Percentiles rank a stretch among this genome's conserved stretches.
Conservation (phyloP, 2,113 vertebrate genomes). For the Varanus salvator region DNA sequence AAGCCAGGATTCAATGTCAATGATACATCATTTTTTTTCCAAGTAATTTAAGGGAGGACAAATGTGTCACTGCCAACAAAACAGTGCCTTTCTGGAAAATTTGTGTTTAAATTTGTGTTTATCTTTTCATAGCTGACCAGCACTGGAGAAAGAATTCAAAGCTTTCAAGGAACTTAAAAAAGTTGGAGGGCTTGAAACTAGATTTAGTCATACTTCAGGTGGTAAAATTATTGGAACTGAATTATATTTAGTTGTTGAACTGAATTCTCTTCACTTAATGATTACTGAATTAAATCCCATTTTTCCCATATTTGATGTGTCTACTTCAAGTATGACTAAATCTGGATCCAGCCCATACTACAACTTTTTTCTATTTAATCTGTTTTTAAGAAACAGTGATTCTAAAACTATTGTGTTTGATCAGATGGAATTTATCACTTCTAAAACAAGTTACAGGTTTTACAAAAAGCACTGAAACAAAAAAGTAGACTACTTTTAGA, state of each 20-base stretch:
- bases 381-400: slow-evolving; percentile 59
- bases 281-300: too few relatives aligned
- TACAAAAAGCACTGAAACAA: slow-evolving; percentile 39
- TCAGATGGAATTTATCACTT: slow-evolving; percentile 41
- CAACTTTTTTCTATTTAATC: slow-evolving; percentile 24
- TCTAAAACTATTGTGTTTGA: slow-evolving; percentile 56
- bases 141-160: neutral
- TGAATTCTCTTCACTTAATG: too few relatives aligned
- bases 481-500: slow-evolving; percentile 45
- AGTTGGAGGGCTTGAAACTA: too few relatives aligned
- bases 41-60: neutral
- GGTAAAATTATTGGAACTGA: too few relatives aligned
- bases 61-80: neutral
- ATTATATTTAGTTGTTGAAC: too few relatives aligned
- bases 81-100: neutral
- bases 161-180: too few relatives aligned
- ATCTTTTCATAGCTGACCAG: neutral
- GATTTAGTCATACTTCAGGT: too few relatives aligned
- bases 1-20: neutral
- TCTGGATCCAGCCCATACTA: too few relatives aligned
- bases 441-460: slow-evolving; percentile 23
- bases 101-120: neutral
- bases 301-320: too few relatives aligned
- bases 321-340: too few relatives aligned
- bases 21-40: neutral